Evolutionary conservation across 2,113 vertebrate species (phyloP).

Genomic region (Poeciliopsis turrubarensis): DNA sequence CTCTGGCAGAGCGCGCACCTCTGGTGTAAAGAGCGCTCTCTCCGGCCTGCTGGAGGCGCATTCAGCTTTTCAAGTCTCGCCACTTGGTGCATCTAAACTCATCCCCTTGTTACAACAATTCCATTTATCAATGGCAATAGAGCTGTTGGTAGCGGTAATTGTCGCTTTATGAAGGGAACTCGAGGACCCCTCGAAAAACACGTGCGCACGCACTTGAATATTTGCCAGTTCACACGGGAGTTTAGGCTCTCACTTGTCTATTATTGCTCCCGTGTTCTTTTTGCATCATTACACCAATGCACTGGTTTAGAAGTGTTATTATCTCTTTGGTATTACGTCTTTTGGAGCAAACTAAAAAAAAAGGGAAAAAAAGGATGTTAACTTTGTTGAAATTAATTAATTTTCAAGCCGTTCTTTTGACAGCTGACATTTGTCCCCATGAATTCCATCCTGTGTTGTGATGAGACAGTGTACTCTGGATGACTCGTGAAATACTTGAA

Average conservation of each 20-base stretch:
- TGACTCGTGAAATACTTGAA: slow-evolving; percentile 44
- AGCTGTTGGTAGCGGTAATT: slow-evolving; percentile 27
- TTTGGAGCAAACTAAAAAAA: neutral
- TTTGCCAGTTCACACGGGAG: slow-evolving; percentile 2
- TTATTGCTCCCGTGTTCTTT: neutral
- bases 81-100: slow-evolving; percentile 40
- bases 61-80: slow-evolving; percentile 36
- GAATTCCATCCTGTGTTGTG: slow-evolving; percentile 51
- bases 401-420: neutral
- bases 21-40: slow-evolving; percentile 40
- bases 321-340: neutral
- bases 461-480: slow-evolving; percentile 39
- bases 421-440: slow-evolving; percentile 34
- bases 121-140: slow-evolving; percentile 33
- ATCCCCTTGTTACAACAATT: slow-evolving; percentile 39
- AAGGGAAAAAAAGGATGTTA: neutral
- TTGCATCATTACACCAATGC: neutral
- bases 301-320: neutral
- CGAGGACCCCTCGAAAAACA: slow-evolving; percentile 2
- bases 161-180: slow-evolving; percentile 6
- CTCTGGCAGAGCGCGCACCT: neutral
- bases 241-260: neutral
- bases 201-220: neutral
- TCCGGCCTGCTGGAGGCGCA: slow-evolving; percentile 67
- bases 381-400: neutral